Percentiles rank a stretch among this genome's conserved stretches.
Conservation (phyloP, 2,888 invertebrate species). For the Drymonia ruficornis region DNA sequence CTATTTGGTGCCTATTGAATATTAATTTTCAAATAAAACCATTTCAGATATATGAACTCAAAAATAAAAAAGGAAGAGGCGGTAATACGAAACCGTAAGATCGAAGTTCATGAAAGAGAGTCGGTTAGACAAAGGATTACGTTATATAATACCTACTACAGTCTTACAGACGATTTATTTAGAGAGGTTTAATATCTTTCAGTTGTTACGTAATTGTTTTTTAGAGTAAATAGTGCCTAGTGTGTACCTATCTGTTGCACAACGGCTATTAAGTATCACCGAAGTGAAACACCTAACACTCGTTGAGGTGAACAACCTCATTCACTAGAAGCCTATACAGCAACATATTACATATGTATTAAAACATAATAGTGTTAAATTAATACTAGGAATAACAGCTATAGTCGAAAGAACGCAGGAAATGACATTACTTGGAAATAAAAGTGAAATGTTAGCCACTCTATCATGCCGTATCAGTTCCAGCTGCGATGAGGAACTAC, state of each 20-base stretch:
- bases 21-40: too few species aligned
- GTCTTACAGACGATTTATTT: slow-evolving; percentile 5
- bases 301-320: slow-evolving; percentile 31
- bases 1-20: too few species aligned
- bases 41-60: too few species aligned
- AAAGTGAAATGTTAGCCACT: too few species aligned
- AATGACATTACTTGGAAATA: too few species aligned
- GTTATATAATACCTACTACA: not conserved
- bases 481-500: not conserved
- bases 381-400: too few species aligned
- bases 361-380: too few species aligned
- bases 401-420: too few species aligned
- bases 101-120: not conserved
- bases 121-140: not conserved
- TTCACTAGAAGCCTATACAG: slow-evolving; percentile 13
- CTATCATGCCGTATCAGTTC: too few species aligned
- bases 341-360: not conserved
- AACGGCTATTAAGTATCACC: slow-evolving; percentile 26
- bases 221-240: slow-evolving; percentile 16
- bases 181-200: slow-evolving; percentile 14
- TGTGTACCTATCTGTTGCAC: slow-evolving; percentile 21
- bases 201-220: slow-evolving; percentile 26
- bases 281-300: slow-evolving; percentile 35
- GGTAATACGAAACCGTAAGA: not conserved
- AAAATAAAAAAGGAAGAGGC: too few species aligned